Evolutionary conservation across 2,113 vertebrate species (phyloP), one percentile per base, ranked within the genome.

Genomic region (Pavo muticus): DNA sequence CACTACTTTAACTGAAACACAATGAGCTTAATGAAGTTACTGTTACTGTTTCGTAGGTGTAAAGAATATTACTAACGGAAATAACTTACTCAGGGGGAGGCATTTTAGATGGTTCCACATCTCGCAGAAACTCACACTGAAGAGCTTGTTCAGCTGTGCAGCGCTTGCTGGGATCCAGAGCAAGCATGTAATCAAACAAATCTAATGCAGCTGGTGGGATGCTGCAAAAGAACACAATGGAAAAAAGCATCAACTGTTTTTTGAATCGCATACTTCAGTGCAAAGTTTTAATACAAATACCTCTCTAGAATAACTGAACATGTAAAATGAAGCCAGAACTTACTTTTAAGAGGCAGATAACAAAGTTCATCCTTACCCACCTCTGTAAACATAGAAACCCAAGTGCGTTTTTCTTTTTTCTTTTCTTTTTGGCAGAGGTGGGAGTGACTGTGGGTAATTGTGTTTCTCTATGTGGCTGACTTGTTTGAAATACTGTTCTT

Each of bases 141-240:
- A 99, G 97, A 40, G 99, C 99, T 91, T 99, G 99, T 69, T 99
- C 99, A 3, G 99, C 99, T 14, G 99, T 99, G 79, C 99, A 99
- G 63, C 99, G 99, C 91, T 99, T 99, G 96, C 98, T 99, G 85
- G 99, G 99, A 94, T 99, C 99, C 97, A 99, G 93, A 90, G 99
- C 99, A 56, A 99, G 97, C 99, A 99, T 99, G 85, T 99, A 99
- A 97, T 99, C 99, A 10, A 99, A 99, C 56, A 99, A 97, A 95
- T 99, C 99, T 90, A 99, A 97, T 14, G 99, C 99, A 40, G 99
- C 97, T 32, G 97, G 96, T 42, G 99, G 99, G 95, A 99, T 98
- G 96, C 99, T 99, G 94, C 32, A 11, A 59, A 48, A 70, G 19
- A 75, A 44, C 14, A 87, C 35, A 77, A 72, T 0, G 9, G 35